These are phyloP conservation scores for Tetragnatha versicolor DNA, from an alignment of 1,140 invertebrate species.

Conservation along the genomic window DNA sequence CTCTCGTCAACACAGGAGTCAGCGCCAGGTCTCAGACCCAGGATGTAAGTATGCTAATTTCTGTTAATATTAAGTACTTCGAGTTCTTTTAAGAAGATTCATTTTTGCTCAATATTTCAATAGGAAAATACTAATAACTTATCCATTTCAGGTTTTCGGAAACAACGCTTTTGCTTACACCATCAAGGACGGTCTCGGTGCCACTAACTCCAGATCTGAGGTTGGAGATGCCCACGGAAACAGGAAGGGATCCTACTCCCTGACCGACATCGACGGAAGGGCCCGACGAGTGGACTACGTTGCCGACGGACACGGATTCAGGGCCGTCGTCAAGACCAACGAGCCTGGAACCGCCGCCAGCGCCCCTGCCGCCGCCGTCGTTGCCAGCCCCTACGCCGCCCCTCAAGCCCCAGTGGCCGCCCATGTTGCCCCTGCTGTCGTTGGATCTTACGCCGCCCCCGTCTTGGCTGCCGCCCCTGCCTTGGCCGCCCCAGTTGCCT, in stretches of 20 bases:
- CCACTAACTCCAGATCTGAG: slow-evolving; percentile 56
- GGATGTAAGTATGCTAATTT: too few species aligned
- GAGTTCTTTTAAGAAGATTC: too few species aligned
- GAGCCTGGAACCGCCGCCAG: slow-evolving; percentile 58
- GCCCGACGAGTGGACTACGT: slow-evolving; percentile 56
- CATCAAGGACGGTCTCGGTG: slow-evolving; percentile 56
- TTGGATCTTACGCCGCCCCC: background rate
- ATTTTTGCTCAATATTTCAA: too few species aligned
- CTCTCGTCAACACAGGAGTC: too few species aligned
- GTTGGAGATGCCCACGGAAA: slow-evolving; percentile 57
- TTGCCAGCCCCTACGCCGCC: slow-evolving; percentile 1
- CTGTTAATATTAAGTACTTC: too few species aligned
- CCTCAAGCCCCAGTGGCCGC: slow-evolving; percentile 16
- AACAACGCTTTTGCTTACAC: slow-evolving; percentile 58
- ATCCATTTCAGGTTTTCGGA: slow-evolving; percentile 53
- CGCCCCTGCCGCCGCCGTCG: slow-evolving; percentile 50
- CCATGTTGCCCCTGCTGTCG: background rate
- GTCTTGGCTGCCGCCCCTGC: too few species aligned
- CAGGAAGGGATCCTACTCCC: slow-evolving; percentile 30
- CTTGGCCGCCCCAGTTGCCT: background rate
- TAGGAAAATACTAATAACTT: too few species aligned
- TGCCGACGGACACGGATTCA: slow-evolving; percentile 57
- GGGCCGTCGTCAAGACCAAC: slow-evolving; percentile 58
- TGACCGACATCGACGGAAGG: slow-evolving; percentile 53
- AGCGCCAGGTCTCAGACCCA: too few species aligned